These are phyloP conservation scores for Psettodes erumei DNA, from an alignment of 2,113 vertebrate genomes.

Conservation along the genomic window DNA sequence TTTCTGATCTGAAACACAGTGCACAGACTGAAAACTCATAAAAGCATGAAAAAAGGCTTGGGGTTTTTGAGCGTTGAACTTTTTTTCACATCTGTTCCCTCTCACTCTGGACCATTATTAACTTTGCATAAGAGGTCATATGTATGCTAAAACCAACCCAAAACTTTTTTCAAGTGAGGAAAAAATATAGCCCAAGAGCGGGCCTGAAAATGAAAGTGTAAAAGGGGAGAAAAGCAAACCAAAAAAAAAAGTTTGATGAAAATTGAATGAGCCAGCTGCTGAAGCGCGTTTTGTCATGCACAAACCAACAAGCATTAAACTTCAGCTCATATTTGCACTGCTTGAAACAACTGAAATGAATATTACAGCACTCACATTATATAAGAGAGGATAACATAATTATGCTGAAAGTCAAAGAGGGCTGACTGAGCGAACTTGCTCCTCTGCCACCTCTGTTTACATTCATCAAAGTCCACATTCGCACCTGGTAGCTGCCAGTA, in stretches of 20 bases:
- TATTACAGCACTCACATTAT: conserved; percentile 46
- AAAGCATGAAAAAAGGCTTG: neutral
- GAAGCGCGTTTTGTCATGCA: conserved; percentile 62
- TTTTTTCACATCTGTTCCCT: conserved; percentile 20
- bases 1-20: conserved; percentile 27
- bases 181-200: conserved; percentile 15
- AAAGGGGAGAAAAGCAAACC: conserved; percentile 13
- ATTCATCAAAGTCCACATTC: conserved; percentile 42
- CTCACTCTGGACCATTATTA: neutral
- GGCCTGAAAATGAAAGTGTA: conserved; percentile 10
- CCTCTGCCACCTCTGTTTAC: conserved; percentile 37
- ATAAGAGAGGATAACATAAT: conserved; percentile 36
- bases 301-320: conserved; percentile 53
- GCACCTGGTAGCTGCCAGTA: conserved; percentile 48
- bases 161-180: neutral
- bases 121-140: neutral
- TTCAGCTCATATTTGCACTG: conserved; percentile 55
- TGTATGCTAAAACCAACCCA: too few species aligned
- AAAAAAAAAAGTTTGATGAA: conserved; percentile 40
- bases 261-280: conserved; percentile 66
- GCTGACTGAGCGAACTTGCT: conserved; percentile 42
- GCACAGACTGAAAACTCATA: neutral
- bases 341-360: conserved; percentile 60
- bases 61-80: neutral
- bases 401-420: conserved; percentile 42